Evolutionary conservation across 1,140 invertebrate genomes (phyloP).

Genomic region (Danaus plexippus): DNA sequence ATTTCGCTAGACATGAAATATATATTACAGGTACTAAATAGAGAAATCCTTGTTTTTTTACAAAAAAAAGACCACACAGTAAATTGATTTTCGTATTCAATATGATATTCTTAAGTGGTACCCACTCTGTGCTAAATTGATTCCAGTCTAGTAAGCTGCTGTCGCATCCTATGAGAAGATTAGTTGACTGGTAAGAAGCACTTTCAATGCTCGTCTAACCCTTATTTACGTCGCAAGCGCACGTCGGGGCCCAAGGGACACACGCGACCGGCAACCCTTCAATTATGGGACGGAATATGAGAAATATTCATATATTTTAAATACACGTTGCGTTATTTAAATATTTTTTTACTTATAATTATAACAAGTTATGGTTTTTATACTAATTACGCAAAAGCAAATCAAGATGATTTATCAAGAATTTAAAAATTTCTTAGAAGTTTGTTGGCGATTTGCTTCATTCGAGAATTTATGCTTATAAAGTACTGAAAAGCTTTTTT

Average conservation of each 20-base stretch:
- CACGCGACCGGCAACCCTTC: conserved; percentile 52
- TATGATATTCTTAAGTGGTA: too few species aligned
- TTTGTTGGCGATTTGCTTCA: background rate
- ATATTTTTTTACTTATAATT: too few species aligned
- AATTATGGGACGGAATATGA: conserved; percentile 46
- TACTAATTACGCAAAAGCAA: background rate
- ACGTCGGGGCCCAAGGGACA: conserved; percentile 54
- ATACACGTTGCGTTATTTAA: too few species aligned
- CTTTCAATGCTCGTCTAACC: conserved; percentile 39
- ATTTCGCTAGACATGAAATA: too few species aligned
- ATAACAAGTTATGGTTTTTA: too few species aligned
- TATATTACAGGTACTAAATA: too few species aligned
- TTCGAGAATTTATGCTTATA: background rate
- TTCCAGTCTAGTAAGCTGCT: conserved; percentile 41
- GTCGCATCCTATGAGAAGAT: conserved; percentile 57
- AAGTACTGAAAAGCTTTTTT: background rate
- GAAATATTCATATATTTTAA: too few species aligned
- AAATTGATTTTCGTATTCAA: too few species aligned
- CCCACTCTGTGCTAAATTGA: conserved; percentile 22
- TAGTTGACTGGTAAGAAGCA: conserved; percentile 46
- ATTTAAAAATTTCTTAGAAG: background rate
- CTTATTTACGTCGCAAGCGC: conserved; percentile 50
- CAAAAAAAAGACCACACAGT: too few species aligned
- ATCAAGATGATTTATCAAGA: background rate
- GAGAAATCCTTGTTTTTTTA: too few species aligned